Percentiles rank a stretch among this genome's conserved stretches.
These are phyloP conservation scores for Caenorhabditis uteleia DNA, from an alignment of 2,888 invertebrate genomes.

Conservation along the genomic window DNA sequence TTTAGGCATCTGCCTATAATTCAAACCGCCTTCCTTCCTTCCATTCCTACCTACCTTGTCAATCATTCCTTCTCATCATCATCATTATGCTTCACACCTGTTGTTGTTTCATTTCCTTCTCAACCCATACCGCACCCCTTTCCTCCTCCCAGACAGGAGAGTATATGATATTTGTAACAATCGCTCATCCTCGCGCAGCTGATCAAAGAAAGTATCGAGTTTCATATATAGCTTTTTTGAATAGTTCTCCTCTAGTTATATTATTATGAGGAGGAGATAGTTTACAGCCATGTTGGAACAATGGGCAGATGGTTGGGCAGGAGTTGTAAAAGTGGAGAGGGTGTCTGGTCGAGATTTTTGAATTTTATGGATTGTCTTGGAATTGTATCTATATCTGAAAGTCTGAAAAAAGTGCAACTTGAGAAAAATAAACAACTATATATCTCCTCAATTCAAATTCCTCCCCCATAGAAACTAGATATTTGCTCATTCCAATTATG, in stretches of 20 bases:
- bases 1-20: neutral
- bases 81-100: slow-evolving; percentile 21
- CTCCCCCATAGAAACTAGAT: no score
- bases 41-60: neutral
- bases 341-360: no score
- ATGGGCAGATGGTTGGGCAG: no score
- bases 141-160: slow-evolving; percentile 6
- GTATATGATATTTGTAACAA: slow-evolving; percentile 1
- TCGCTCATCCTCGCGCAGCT: slow-evolving; percentile 8
- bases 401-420: no score
- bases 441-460: no score
- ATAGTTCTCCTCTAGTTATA: slow-evolving; percentile 2
- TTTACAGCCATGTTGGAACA: no score
- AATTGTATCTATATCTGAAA: no score
- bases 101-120: neutral
- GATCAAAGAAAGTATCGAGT: slow-evolving; percentile 15
- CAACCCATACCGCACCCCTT: neutral
- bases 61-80: neutral
- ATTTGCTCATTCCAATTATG: no score
- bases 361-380: no score
- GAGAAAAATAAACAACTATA: no score
- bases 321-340: no score
- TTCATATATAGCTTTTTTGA: neutral
- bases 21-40: neutral
- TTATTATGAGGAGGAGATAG: no score